Conservation (phyloP, 2,797 vertebrate species). For the Pangasius larnaudii region DNA sequence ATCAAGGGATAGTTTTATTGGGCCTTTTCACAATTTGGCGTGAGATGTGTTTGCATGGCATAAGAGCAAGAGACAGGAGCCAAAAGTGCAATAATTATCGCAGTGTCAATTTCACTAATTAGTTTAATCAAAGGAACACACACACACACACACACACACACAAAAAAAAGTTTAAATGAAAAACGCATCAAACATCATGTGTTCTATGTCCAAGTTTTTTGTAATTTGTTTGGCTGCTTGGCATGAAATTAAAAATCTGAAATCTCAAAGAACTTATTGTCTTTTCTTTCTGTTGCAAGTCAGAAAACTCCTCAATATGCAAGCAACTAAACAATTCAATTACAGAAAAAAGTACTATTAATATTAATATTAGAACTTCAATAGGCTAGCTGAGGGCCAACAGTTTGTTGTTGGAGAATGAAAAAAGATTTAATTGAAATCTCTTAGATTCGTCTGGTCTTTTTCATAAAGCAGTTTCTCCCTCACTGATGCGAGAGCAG, state of each 20-base stretch:
- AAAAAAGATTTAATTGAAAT: constrained; percentile 42
- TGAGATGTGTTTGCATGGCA: constrained; percentile 14
- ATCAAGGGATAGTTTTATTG: neutral
- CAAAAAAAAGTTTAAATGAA: constrained; percentile 16
- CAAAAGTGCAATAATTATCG: constrained; percentile 9
- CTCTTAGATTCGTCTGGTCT: constrained; percentile 32
- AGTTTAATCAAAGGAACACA: constrained; percentile 7
- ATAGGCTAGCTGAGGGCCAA: neutral
- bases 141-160: neutral
- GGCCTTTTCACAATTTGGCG: neutral
- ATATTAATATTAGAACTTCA: constrained; percentile 12
- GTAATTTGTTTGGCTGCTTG: neutral
- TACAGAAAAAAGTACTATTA: constrained; percentile 2
- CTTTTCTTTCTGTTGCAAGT: neutral
- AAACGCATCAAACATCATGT: neutral
- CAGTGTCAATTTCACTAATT: neutral
- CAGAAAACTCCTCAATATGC: constrained; percentile 2
- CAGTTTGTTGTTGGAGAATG: constrained; percentile 23
- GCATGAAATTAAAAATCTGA: constrained; percentile 22
- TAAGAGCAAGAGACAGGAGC: neutral
- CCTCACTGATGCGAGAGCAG: constrained; percentile 38
- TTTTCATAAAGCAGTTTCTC: constrained; percentile 23
- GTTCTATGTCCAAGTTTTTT: constrained; percentile 14
- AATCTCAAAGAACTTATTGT: constrained; percentile 11
- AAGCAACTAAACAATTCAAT: constrained; percentile 32